phyloP scores from a whole-genome alignment of 2,113 vertebrate genomes.

The Neotoma lepida region DNA sequence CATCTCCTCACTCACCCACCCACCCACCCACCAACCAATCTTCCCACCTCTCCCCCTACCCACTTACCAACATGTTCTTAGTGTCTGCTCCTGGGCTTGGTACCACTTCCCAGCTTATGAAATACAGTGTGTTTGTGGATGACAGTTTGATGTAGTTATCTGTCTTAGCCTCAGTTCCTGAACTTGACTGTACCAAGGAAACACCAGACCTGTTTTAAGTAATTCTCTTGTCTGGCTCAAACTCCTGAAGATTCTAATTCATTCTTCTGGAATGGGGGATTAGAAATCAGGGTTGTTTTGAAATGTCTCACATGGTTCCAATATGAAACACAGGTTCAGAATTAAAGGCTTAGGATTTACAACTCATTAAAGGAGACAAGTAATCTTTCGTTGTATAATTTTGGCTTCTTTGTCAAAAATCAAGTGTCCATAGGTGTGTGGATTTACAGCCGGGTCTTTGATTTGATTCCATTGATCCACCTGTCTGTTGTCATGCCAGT shows the following conservation, averaged over 20 bases:
- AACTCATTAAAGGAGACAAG: not conserved
- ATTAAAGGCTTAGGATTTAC: not conserved
- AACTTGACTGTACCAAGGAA: not conserved
- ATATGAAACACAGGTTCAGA: not conserved
- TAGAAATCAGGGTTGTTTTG: not conserved
- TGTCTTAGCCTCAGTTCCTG: not conserved
- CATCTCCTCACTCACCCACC: not conserved
- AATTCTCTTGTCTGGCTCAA: too few relatives aligned
- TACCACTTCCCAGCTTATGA: not conserved
- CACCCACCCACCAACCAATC: not conserved
- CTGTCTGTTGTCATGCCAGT: not conserved
- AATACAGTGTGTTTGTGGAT: rapidly evolving
- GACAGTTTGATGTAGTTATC: not conserved
- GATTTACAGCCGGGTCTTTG: not conserved
- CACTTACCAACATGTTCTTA: not conserved
- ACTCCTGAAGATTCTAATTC: not conserved
- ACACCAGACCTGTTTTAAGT: not conserved
- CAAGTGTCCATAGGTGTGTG: not conserved
- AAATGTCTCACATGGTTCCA: not conserved
- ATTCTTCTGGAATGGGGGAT: not conserved
- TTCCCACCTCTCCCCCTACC: too few relatives aligned
- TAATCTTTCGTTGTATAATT: not conserved
- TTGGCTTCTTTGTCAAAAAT: not conserved
- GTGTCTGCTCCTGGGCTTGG: not conserved
- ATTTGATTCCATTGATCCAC: not conserved